Base-by-base conservation (phyloP, 2,888 invertebrate genomes). In the Ecdyonurus torrentis region DNA sequence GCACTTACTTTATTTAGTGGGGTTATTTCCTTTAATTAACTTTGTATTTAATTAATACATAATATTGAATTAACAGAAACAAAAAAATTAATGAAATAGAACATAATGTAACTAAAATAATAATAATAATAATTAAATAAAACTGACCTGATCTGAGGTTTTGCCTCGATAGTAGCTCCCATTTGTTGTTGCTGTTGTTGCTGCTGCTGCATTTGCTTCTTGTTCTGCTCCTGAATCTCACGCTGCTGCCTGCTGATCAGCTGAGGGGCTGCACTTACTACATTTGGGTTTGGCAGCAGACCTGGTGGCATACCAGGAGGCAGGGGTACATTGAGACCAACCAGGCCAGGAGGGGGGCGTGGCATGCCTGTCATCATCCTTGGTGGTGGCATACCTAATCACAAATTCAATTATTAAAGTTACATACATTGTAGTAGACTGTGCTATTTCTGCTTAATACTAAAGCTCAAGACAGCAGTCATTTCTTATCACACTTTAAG, bases 81-180 rank as follows among this genome's bases (percentile, higher is more conserved):
- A n/a, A n/a, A n/a, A n/a, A n/a, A n/a, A n/a, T n/a, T n/a, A n/a
- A n/a, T n/a, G n/a, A n/a, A n/a, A n/a, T n/a, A n/a, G n/a, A n/a
- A n/a, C n/a, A n/a, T n/a, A n/a, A n/a, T n/a, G n/a, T n/a, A n/a
- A n/a, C n/a, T n/a, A n/a, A n/a, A n/a, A n/a, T n/a, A n/a, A n/a
- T n/a, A n/a, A n/a, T n/a, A n/a, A n/a, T 59, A 25, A 23, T n/a
- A 52, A 19, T n/a, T n/a, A n/a, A n/a, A n/a, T n/a, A n/a, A n/a
- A n/a, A 25, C 20, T 19, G 25, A 73, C 73, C 73, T 83, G 67
- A 99, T 94, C 78, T 97, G 96, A 0, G 98, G 97, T 73, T 97
- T 97, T 0, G 97, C 98, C 69, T 92, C 89, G 68, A 96, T 96
- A 0, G 93, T 96, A 20, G 91, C 87, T 53, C 71, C 69, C 22